Evolutionary conservation across 2,888 invertebrate species (phyloP), one percentile per base, ranked within the genome.

Genomic region (Venusia cambrica): DNA sequence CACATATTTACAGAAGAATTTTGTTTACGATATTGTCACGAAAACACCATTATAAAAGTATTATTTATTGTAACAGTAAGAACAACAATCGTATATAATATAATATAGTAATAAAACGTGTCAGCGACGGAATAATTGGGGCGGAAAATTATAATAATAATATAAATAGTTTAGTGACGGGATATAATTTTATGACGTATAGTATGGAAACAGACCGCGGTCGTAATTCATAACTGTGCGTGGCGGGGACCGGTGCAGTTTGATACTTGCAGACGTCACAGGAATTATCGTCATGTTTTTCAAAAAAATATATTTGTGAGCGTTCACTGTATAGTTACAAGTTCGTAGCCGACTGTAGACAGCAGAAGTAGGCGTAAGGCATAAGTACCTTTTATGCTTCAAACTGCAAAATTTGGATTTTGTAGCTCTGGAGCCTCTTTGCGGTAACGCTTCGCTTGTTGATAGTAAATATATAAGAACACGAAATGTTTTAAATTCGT

Each of bases 141-240:
- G 69, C 73, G 62, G 69, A 72, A 76, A 84, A 80, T 83, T 83
- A 85, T 85, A 79, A 81, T 81, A 77, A 73, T 85, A 76, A 73
- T 81, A 80, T 81, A 84, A 84, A 84, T 85, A 85, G 85, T 84
- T 83, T 81, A 77, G 69, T 72, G 73, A 70, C 72, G 70, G 65
- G 63, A 64, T 67, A 73, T 81, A 72, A 79, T 83, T 81, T 81
- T 77, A 79, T 76, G 66, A 41, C 60, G 59, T 73, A 77, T 76
- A 74, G 61, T 66, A 62, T 61, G 68, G 62, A 67, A 71, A 67
- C 80, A 75, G 73, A 69, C 75, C 61, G 54, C 71, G 70, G 60
- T 55, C 69, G 63, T 85, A 76, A 83, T 60, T 87, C 85, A 87
- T 85, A 84, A 68, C 75, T 75, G 55, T 67, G 54, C 55, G 57